These are phyloP conservation scores for Eriocheir sinensis DNA, from an alignment of 1,140 invertebrate genomes.

Conservation along the genomic window DNA sequence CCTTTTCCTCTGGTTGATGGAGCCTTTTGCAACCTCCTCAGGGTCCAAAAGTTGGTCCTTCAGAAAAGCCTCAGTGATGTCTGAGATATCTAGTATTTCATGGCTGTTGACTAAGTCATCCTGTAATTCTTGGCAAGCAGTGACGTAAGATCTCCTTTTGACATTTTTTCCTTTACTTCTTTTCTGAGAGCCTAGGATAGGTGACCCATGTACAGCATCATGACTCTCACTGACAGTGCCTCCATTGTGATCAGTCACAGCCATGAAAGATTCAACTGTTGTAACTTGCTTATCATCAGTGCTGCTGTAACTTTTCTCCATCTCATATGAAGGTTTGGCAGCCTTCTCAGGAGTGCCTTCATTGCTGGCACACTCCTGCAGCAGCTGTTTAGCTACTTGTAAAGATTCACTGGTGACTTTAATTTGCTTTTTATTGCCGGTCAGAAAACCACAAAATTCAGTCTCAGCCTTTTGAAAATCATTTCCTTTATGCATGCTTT, in stretches of 20 bases:
- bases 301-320: background rate
- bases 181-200: constrained; percentile 46
- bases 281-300: background rate
- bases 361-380: background rate
- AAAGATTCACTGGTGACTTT: background rate
- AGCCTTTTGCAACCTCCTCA: background rate
- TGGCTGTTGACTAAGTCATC: background rate
- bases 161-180: background rate
- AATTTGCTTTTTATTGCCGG: no score
- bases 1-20: background rate
- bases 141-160: background rate
- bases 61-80: constrained; percentile 62
- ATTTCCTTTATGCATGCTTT: no score
- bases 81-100: constrained; percentile 45
- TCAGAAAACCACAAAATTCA: no score
- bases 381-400: background rate
- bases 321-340: background rate
- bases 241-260: background rate
- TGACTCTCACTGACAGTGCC: background rate
- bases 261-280: background rate
- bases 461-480: no score
- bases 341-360: background rate
- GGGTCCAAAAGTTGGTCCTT: constrained; percentile 45
- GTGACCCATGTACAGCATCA: constrained; percentile 10
- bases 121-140: background rate